Conservation (phyloP, 2,797 vertebrate genomes). For the Coilia nasus region DNA sequence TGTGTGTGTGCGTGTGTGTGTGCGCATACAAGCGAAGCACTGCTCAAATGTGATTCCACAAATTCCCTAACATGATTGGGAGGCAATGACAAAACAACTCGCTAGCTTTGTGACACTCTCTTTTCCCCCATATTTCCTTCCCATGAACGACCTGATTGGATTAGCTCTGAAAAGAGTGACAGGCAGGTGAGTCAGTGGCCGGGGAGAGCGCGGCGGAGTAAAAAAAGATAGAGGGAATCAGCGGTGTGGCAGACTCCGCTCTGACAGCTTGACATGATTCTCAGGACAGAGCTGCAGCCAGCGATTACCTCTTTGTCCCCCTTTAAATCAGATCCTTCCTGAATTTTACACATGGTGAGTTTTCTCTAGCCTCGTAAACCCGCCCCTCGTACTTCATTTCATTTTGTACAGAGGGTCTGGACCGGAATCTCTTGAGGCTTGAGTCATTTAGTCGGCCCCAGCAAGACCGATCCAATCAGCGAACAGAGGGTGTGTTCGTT, state of each 20-base stretch:
- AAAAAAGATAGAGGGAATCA: slow-evolving; percentile 15
- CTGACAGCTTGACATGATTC: slow-evolving; percentile 47
- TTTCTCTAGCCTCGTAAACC: no score
- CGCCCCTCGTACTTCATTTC: no score
- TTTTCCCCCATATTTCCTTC: slow-evolving; percentile 2
- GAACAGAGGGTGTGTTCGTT: no score
- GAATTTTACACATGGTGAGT: background rate
- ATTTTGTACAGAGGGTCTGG: no score
- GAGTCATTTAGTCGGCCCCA: no score
- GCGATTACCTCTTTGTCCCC: slow-evolving; percentile 39
- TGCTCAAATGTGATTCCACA: slow-evolving; percentile 14
- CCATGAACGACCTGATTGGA: slow-evolving; percentile 10
- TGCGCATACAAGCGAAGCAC: background rate
- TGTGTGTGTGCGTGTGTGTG: no score
- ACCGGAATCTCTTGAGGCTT: no score
- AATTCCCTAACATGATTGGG: slow-evolving; percentile 23
- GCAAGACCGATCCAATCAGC: no score
- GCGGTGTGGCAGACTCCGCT: background rate
- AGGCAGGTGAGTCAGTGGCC: background rate
- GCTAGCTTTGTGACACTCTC: background rate
- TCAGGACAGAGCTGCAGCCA: slow-evolving; percentile 44
- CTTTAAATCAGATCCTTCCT: background rate
- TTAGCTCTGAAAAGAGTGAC: background rate
- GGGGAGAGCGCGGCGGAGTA: background rate
- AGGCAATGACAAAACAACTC: background rate